Conservation (phyloP, 2,113 vertebrate species). For the Microcebus murinus region DNA sequence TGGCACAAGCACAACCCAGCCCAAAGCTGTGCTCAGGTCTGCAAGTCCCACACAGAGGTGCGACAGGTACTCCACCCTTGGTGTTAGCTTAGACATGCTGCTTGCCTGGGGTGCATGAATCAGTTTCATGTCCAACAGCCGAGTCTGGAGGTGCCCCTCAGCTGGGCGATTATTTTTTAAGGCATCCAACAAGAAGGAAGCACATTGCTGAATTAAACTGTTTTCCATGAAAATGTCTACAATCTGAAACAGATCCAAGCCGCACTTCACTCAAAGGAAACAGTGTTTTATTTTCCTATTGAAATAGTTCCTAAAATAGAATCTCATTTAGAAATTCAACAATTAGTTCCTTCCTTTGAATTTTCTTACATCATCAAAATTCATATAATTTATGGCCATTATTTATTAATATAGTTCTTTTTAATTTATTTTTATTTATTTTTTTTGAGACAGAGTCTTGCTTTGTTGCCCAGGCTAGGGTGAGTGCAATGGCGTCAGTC, state of each 20-base stretch:
- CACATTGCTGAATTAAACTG: conserved; percentile 95
- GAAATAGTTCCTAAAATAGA: conserved; percentile 30
- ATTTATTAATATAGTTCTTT: not conserved
- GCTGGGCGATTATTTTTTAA: conserved; percentile 93
- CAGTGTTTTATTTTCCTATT: not conserved
- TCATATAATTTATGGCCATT: not conserved
- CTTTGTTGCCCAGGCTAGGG: no score
- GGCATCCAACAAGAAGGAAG: conserved; percentile 93
- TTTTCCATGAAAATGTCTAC: conserved; percentile 98
- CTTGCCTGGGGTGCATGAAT: conserved; percentile 94
- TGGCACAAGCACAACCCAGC: not conserved
- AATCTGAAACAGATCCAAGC: conserved; percentile 85
- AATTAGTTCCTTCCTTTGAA: not conserved
- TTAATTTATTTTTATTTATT: not conserved
- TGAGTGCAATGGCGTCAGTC: no score
- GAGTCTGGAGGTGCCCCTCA: conserved; percentile 94
- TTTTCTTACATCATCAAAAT: not conserved
- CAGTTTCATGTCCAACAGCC: conserved; percentile 96
- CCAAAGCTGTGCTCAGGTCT: not conserved
- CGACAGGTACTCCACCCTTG: not conserved
- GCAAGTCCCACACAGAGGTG: not conserved
- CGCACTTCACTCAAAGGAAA: not conserved
- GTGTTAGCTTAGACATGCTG: not conserved
- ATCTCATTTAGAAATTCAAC: not conserved
- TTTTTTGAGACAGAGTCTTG: no score